Evolutionary conservation across 2,888 invertebrate genomes (phyloP), one percentile per base, ranked within the genome.

Genomic region (Augiades crinisus): DNA sequence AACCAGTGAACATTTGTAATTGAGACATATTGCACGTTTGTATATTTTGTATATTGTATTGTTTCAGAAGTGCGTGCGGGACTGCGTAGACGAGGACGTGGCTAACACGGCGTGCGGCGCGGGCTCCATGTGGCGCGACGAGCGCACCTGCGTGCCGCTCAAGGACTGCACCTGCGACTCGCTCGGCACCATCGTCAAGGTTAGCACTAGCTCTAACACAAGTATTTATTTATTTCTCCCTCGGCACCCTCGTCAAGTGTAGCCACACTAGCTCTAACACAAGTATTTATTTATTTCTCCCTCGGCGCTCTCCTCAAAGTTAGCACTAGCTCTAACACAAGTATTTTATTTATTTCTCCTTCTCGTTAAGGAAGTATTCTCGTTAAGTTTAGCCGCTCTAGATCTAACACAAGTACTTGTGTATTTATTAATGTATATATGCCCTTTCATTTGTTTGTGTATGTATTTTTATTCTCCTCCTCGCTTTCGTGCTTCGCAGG

Each of bases 141-240:
- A 91, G 58, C 73, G 84, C 17, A 94, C 93, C 0, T 98, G 97
- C 66, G 95, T 96, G 1, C 84, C 92, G 0, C 71, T 90, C 8
- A 91, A 92, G 30, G 94, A 96, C 67, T 98, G 97, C 67, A 92
- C 95, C 7, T 98, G 97, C 70, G 86, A 91, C 52, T 92, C 93
- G 31, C 87, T 92, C 10, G 94, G 94, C 14, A 81, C 90, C 38
- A 83, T 92, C 6, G 86, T 96, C 2, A 92, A 93, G 90, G 94
- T 94, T 68, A 62, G 47, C n/a, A n/a, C n/a, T 21, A 12, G 12
- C 6, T 5, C 6, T 22, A 22, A 2, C 19, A 5, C 3, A 19
- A 19, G 3, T 19, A 19, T 19, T 19, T 19, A 19, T 19, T 19
- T 19, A 19, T 19, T 19, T 5, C 19, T 19, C 19, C 19, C 19